Base-by-base conservation (phyloP, 2,113 vertebrate species). In the Formicarius rufipectus region DNA sequence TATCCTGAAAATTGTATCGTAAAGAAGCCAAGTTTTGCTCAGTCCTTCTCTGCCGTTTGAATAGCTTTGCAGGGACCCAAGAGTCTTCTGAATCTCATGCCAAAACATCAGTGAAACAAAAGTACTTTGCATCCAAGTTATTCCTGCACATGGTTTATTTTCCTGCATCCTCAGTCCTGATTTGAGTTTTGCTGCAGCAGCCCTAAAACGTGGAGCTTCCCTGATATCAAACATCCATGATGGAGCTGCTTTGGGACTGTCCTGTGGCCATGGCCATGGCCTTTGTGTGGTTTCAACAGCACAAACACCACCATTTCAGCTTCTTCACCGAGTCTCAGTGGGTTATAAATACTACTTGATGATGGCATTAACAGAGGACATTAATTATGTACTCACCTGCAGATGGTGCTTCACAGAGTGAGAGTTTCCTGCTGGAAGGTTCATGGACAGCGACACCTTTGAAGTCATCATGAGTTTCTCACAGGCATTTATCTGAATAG, bases 71-170 rank as follows among this genome's bases (percentile, higher is more conserved):
- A 58, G 13, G 39, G 28, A 47, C 27, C 28, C n/a, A 28, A 7
- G 71, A 60, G 27, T 33, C 63, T 74, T 86, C 79, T 83, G 67
- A 92, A 62, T 47, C 67, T 74, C 59, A 40, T 39, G 59, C 23
- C 64, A 50, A 76, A 84, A 59, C 5, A 0, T 31, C 67, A 80
- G 7, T 68, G 75, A 76, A 68, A 72, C 6, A 35, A 11, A 75
- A 76, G 15, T 59, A 6, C 33, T 91, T 72, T 72, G n/a, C 47
- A n/a, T 74, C 50, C 31, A 45, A 24, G 12, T 76, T 60, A 21
- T 60, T 90, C 40, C 0, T 0, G n/a, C 4, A 2, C 44, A 1
- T 13, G 1, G 33, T 12, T 91, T 42, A 24, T 91, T 79, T 66
- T 68, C 69, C 75, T 83, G 45, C 40, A 91, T 40, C 67, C 67